phyloP scores from a whole-genome alignment of 2,888 invertebrate genomes.

The Fissipunctia ypsillon region DNA sequence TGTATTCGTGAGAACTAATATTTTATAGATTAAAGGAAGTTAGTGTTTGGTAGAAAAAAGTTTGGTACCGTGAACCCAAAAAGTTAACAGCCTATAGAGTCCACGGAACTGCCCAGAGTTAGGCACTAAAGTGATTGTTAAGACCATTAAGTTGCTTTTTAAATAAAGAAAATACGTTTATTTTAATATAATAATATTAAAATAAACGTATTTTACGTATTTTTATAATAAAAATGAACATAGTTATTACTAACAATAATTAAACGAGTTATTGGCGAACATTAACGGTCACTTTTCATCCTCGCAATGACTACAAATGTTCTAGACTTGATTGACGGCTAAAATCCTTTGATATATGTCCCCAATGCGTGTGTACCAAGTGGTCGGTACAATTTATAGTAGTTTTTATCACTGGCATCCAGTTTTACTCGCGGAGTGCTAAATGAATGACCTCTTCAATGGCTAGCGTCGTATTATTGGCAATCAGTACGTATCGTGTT shows the following conservation, averaged over 20 bases:
- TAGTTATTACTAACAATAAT: too few species aligned
- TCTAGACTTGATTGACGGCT: constrained; percentile 14
- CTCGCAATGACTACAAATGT: background rate
- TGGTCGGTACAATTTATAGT: constrained; percentile 27
- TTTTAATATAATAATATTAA: too few species aligned
- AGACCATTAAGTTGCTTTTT: too few species aligned
- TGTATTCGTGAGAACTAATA: background rate
- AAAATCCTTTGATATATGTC: constrained; percentile 17
- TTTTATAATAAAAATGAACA: background rate
- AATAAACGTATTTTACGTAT: too few species aligned
- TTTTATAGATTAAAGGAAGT: background rate
- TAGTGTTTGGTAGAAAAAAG: background rate
- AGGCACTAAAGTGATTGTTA: background rate
- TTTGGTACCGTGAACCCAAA: background rate
- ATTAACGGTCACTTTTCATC: background rate
- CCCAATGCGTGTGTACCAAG: background rate
- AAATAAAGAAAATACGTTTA: too few species aligned
- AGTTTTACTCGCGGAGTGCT: constrained; percentile 26
- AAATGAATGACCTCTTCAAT: constrained; percentile 37
- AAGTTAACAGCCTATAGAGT: background rate
- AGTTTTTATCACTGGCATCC: constrained; percentile 28
- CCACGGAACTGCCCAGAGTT: background rate
- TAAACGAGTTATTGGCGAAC: background rate
- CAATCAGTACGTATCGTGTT: constrained; percentile 54
- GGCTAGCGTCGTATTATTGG: constrained; percentile 31